phyloP scores from a whole-genome alignment of 2,797 vertebrate species.

The Ispidina lecontei region DNA sequence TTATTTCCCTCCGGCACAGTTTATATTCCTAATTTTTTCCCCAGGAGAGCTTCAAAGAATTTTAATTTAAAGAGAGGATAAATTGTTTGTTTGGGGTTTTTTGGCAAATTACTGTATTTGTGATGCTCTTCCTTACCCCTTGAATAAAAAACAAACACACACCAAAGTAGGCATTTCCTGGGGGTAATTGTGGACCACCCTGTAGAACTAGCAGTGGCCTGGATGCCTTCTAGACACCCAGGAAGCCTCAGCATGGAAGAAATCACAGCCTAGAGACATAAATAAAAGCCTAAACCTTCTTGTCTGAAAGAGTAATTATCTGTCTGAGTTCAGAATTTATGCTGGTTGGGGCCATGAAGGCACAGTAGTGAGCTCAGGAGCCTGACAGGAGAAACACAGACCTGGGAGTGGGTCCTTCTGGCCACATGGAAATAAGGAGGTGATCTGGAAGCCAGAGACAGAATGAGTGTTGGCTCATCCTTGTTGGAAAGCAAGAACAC shows the following conservation, averaged over 20 bases:
- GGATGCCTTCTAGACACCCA: not conserved
- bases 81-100: not conserved
- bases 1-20: not conserved
- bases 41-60: not conserved
- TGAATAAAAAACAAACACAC: not conserved
- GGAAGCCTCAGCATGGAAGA: not conserved
- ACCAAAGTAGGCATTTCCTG: not conserved
- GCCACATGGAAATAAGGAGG: not conserved
- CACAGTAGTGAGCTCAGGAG: not conserved
- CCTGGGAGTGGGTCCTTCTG: not conserved
- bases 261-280: not conserved
- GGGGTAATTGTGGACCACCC: not conserved
- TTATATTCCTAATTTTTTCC: not conserved
- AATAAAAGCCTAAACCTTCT: constrained; percentile 1
- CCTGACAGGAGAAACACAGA: not conserved
- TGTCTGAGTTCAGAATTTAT: not conserved
- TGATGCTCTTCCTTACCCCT: not conserved
- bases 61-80: not conserved
- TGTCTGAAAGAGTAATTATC: not conserved
- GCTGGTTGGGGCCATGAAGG: not conserved
- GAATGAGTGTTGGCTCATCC: not conserved
- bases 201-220: not conserved
- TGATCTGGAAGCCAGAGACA: not conserved
- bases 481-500: constrained; percentile 20
- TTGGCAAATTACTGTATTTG: not conserved